Evolutionary conservation across 2,797 vertebrate species (phyloP).

Genomic region (Takifugu ocellatus): DNA sequence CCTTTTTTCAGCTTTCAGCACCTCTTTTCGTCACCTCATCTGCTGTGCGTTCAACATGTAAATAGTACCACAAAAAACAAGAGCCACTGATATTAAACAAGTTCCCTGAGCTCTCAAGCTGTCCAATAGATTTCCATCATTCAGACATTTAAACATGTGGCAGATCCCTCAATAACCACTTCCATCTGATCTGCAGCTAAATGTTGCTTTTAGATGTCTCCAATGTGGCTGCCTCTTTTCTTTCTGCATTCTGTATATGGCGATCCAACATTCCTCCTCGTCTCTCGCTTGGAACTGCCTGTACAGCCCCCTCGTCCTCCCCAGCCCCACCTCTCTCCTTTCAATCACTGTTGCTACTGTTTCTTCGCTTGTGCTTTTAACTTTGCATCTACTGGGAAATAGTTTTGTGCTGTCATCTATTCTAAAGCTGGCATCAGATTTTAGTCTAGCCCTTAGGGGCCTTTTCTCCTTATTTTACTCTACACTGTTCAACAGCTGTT

Average conservation of each 20-base stretch:
- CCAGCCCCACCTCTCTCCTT: constrained; percentile 26
- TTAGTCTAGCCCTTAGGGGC: too few relatives aligned
- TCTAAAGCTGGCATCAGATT: too few relatives aligned
- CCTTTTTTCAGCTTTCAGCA: constrained; percentile 31
- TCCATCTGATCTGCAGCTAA: constrained; percentile 7
- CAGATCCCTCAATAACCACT: not conserved
- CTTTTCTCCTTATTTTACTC: too few relatives aligned
- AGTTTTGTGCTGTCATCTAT: too few relatives aligned
- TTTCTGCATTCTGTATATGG: constrained; percentile 39
- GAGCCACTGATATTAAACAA: not conserved
- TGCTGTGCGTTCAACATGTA: constrained; percentile 10
- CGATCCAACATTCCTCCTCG: constrained; percentile 69
- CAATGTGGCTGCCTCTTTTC: constrained; percentile 8
- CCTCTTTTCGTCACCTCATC: constrained; percentile 1
- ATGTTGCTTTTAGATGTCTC: constrained; percentile 24
- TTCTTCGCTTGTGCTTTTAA: constrained; percentile 40
- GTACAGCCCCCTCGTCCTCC: constrained; percentile 23
- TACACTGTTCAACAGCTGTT: constrained; percentile 18
- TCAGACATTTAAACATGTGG: constrained; percentile 4
- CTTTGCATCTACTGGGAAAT: constrained; percentile 8
- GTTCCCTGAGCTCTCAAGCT: too few relatives aligned
- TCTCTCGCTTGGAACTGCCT: constrained; percentile 63
- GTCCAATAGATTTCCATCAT: not conserved
- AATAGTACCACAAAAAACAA: constrained; percentile 6
- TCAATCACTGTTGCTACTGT: constrained; percentile 27